Conservation (phyloP, 2,113 vertebrate genomes). For the Dunckerocampus dactyliophorus region DNA sequence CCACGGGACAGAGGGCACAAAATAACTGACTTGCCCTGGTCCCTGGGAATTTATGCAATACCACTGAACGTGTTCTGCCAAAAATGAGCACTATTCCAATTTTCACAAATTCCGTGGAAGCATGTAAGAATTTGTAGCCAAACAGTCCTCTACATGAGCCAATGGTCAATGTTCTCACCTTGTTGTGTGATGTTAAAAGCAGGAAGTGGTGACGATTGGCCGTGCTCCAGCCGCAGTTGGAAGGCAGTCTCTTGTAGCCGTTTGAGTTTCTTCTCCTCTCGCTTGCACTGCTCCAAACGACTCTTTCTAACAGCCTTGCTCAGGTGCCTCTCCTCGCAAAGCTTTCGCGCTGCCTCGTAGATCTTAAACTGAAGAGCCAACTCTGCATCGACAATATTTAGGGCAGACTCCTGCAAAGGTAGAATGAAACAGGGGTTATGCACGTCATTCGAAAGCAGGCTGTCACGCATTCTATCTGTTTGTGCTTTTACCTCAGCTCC, state of each 20-base stretch:
- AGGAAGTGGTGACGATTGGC: slow-evolving; percentile 64
- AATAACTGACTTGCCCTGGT: no score
- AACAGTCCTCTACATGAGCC: no score
- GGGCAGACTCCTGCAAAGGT: slow-evolving; percentile 70
- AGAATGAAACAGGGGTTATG: background rate
- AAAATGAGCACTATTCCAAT: no score
- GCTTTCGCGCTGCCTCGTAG: slow-evolving; percentile 75
- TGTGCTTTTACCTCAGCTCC: slow-evolving; percentile 70
- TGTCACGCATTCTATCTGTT: background rate
- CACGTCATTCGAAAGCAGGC: background rate
- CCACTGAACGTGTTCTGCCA: no score
- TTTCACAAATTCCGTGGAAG: no score
- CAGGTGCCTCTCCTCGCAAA: slow-evolving; percentile 78
- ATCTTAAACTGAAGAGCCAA: slow-evolving; percentile 88
- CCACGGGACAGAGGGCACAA: no score
- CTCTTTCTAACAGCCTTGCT: slow-evolving; percentile 76
- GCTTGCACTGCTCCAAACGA: slow-evolving; percentile 70
- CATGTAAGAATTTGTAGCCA: no score
- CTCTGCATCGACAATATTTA: slow-evolving; percentile 76
- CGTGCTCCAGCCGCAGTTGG: slow-evolving; percentile 63
- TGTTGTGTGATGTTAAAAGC: slow-evolving; percentile 50
- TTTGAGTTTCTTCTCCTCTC: slow-evolving; percentile 82
- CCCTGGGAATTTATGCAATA: no score
- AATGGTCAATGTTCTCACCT: slow-evolving; percentile 34
- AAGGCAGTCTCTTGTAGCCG: slow-evolving; percentile 76